Conservation (phyloP, 2,797 vertebrate genomes). For the Coendou prehensilis region DNA sequence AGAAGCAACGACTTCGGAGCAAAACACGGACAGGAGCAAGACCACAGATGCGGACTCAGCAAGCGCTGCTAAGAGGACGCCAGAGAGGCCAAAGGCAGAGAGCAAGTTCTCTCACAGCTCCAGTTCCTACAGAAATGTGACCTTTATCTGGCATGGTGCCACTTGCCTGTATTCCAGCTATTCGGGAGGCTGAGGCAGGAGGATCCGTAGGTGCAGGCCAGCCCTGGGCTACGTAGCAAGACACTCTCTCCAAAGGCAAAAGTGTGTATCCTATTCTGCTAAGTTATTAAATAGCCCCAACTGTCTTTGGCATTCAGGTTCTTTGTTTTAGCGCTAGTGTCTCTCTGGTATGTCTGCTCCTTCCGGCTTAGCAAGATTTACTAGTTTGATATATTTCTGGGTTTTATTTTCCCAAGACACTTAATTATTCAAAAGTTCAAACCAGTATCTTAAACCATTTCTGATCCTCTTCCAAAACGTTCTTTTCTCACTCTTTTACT, state of each 20-base stretch:
- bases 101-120: neutral
- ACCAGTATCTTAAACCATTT: conserved; percentile 51
- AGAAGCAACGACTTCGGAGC: neutral
- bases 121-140: neutral
- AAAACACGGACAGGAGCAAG: neutral
- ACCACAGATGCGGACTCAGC: neutral
- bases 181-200: neutral
- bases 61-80: neutral
- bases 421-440: conserved; percentile 26
- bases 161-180: neutral
- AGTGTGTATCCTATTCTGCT: neutral
- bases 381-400: neutral
- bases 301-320: neutral
- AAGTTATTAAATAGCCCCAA: neutral
- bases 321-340: conserved; percentile 8
- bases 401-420: conserved; percentile 56
- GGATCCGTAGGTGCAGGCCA: neutral
- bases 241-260: neutral
- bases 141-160: neutral
- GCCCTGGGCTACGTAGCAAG: neutral
- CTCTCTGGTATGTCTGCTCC: neutral
- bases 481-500: conserved; percentile 41
- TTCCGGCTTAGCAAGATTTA: neutral
- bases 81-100: neutral
- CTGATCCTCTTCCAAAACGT: conserved; percentile 36